phyloP scores from a whole-genome alignment of 1,140 invertebrate species.

The Drosophila biarmipes region DNA sequence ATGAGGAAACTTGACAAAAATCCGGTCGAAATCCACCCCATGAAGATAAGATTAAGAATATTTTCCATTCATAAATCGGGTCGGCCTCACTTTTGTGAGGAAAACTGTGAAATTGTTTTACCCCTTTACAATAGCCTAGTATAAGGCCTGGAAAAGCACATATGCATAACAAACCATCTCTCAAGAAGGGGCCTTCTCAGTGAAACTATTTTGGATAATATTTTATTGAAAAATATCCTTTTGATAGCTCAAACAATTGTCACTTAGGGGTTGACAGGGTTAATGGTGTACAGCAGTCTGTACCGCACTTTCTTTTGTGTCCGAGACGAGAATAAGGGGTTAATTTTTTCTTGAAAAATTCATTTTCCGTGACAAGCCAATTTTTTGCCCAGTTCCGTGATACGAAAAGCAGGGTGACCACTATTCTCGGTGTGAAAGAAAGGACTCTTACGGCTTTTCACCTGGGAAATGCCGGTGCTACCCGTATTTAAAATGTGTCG shows the following conservation, averaged over 20 bases:
- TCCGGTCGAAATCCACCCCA: slow-evolving; percentile 28
- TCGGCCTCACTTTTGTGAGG: slow-evolving; percentile 6
- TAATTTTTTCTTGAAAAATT: slow-evolving; percentile 42
- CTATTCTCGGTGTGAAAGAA: slow-evolving; percentile 6
- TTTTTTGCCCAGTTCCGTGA: slow-evolving; percentile 20
- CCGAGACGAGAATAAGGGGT: slow-evolving; percentile 33
- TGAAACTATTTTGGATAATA: slow-evolving; percentile 32
- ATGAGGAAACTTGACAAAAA: slow-evolving; percentile 41
- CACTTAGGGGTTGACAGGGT: slow-evolving; percentile 46
- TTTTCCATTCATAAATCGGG: slow-evolving; percentile 29
- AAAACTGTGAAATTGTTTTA: slow-evolving; percentile 13
- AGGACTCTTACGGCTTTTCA: slow-evolving; percentile 11
- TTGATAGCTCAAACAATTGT: slow-evolving; percentile 34
- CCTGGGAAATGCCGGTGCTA: slow-evolving; percentile 24
- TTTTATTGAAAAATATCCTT: slow-evolving; percentile 51
- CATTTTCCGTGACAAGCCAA: slow-evolving; percentile 33
- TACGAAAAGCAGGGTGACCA: slow-evolving; percentile 10
- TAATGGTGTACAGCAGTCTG: slow-evolving; percentile 32
- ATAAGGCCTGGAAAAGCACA: slow-evolving; percentile 19
- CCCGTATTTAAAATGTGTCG: slow-evolving; percentile 29
- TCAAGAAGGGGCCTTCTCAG: slow-evolving; percentile 2
- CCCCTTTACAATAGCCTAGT: neutral
- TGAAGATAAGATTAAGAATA: slow-evolving; percentile 28
- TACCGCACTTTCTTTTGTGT: slow-evolving; percentile 34
- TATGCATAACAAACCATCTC: slow-evolving; percentile 7